phyloP scores from a whole-genome alignment of 2,888 invertebrate species.

The Dysmachus trigonus region DNA sequence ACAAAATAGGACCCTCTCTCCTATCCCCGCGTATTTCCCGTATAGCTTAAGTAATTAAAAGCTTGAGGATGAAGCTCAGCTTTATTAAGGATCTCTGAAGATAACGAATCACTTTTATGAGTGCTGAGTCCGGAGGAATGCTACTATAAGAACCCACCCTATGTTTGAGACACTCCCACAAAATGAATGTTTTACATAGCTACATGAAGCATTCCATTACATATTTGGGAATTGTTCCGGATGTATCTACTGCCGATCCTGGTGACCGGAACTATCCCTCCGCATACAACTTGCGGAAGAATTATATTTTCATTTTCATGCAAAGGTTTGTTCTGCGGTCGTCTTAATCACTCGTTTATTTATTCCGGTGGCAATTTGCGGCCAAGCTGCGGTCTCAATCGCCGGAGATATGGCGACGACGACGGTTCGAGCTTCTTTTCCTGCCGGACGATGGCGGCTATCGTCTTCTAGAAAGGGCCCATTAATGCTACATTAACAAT shows the following conservation, averaged over 20 bases:
- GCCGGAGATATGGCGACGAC: neutral
- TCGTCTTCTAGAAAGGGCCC: neutral
- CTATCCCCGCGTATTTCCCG: neutral
- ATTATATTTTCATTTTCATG: constrained; percentile 39
- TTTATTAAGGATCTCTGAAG: constrained; percentile 6
- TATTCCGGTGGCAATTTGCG: constrained; percentile 25
- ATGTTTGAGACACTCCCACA: neutral
- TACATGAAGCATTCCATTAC: neutral
- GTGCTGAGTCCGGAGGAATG: neutral
- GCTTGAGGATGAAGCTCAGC: constrained; percentile 1
- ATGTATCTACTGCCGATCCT: neutral
- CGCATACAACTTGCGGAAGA: neutral
- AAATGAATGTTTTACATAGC: neutral
- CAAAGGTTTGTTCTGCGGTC: constrained; percentile 31
- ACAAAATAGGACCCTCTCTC: neutral
- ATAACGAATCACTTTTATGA: constrained; percentile 24
- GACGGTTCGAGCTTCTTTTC: constrained; percentile 44
- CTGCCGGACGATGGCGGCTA: neutral
- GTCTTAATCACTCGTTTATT: constrained; percentile 34
- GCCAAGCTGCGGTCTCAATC: neutral
- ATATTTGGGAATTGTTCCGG: neutral
- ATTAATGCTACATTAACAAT: constrained; percentile 26
- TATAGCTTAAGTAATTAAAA: constrained; percentile 17
- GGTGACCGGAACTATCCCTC: neutral
- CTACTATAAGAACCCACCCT: neutral